Evolutionary conservation across 1,140 invertebrate species (phyloP).

Genomic region (Dreissena polymorpha): DNA sequence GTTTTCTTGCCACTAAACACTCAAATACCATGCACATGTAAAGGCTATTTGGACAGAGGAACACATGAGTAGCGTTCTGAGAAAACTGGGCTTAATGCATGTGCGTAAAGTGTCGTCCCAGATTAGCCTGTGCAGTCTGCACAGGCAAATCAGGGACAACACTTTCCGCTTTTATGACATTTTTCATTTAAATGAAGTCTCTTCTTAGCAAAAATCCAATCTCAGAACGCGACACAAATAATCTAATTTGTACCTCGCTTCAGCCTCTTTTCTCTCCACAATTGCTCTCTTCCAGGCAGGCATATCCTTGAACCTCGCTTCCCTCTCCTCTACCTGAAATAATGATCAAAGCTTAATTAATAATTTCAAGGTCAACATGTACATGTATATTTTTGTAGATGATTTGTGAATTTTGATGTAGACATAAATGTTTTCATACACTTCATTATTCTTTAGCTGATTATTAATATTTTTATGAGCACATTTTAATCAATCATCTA

Average conservation of each 20-base stretch:
- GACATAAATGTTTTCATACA: not conserved
- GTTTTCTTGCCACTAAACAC: too few species aligned
- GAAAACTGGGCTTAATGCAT: not conserved
- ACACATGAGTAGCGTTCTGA: not conserved
- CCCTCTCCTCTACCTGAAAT: conserved; percentile 56
- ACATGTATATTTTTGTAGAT: not conserved
- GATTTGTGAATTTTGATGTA: not conserved
- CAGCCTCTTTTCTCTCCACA: conserved; percentile 59
- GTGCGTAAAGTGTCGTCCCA: not conserved
- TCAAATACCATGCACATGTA: too few species aligned
- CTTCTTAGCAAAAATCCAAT: too few species aligned
- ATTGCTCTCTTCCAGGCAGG: conserved; percentile 61
- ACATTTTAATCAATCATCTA: too few species aligned
- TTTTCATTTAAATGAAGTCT: too few species aligned
- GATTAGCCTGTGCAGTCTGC: not conserved
- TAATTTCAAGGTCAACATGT: not conserved
- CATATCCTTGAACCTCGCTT: conserved; percentile 59
- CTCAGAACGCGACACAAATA: too few species aligned
- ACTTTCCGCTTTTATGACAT: too few species aligned
- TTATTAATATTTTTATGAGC: too few species aligned
- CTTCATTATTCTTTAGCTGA: too few species aligned
- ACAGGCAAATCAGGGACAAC: not conserved
- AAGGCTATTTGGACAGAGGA: too few species aligned
- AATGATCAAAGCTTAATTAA: not conserved
- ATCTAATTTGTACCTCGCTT: conserved; percentile 33